Evolutionary conservation across 2,888 invertebrate species (phyloP).

Genomic region (Drosophila falleni): DNA sequence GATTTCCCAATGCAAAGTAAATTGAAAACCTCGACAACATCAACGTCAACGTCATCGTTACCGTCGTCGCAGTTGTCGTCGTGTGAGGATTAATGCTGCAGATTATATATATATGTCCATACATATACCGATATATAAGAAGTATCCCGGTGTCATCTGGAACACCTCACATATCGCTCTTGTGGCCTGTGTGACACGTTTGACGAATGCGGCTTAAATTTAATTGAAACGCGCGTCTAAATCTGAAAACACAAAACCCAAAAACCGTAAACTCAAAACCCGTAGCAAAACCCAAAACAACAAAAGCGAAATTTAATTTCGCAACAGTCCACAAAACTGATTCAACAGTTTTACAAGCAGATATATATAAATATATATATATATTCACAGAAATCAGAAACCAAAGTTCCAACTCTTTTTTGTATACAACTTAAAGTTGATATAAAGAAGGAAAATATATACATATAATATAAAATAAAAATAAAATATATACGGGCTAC

Average conservation of each 20-base stretch:
- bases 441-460: slow-evolving; percentile 6
- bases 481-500: slow-evolving; percentile 28
- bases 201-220: slow-evolving; percentile 70
- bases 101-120: slow-evolving; percentile 42
- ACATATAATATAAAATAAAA: slow-evolving; percentile 1
- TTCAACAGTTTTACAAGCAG: slow-evolving; percentile 45
- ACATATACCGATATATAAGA: slow-evolving; percentile 16
- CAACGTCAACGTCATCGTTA: slow-evolving; percentile 30
- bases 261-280: slow-evolving; percentile 21
- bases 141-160: slow-evolving; percentile 38
- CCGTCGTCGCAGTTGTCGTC: slow-evolving; percentile 20
- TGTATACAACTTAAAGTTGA: slow-evolving; percentile 36
- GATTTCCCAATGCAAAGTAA: slow-evolving; percentile 64
- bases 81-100: slow-evolving; percentile 71
- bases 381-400: slow-evolving; percentile 40
- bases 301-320: slow-evolving; percentile 33
- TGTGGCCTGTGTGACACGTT: slow-evolving; percentile 69
- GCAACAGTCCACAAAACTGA: slow-evolving; percentile 24
- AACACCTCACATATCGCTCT: slow-evolving; percentile 50
- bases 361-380: slow-evolving; percentile 22
- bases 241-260: slow-evolving; percentile 26
- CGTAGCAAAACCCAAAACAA: slow-evolving; percentile 17
- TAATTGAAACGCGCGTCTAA: slow-evolving; percentile 65
- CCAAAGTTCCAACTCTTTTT: slow-evolving; percentile 37
- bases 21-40: slow-evolving; percentile 52